Base-by-base conservation (phyloP, 2,888 invertebrate species). In the Cyclophora albipunctata region DNA sequence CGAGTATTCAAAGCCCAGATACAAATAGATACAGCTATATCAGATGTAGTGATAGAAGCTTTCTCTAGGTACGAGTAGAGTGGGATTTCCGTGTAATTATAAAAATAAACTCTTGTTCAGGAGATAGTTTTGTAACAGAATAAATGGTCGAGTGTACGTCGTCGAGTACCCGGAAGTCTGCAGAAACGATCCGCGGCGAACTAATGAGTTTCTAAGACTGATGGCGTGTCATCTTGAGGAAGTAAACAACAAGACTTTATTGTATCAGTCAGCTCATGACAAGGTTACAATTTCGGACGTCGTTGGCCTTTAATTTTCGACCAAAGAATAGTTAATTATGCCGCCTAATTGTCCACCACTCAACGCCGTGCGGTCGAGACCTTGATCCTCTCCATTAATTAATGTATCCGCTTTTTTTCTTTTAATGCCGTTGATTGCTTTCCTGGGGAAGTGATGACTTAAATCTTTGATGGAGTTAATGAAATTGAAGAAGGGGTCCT, bases 351-450 rank as follows among this genome's bases (percentile, higher is more conserved):
- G 73, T 76, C 69, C 69, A 66, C 65, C 63, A 65, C 64, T 64
- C 63, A 66, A 68, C 63, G 62, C 55, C 49, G 56, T 59, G 68
- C 71, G 79, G 84, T 80, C 84, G 78, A 72, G 81, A 75, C 68
- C 84, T 77, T 73, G 78, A 73, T 75, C 75, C 69, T 71, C 76
- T 64, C 75, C 77, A 78, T 81, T 73, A 87, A 86, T 88, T 84
- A 85, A 73, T 74, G 76, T 83, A 81, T 87, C 86, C 87, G 87
- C 76, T 79, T 83, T 84, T 84, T 83, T 83, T 75, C 78, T 75
- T 73, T 74, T 67, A 64, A 67, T 7, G 33, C 71, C 73, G 75
- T 72, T 84, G 79, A 83, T 83, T 83, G 78, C 76, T 71, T 78
- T 72, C 72, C 74, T 67, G 69, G 67, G 66, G 72, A 73, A 70